Evolutionary conservation across 2,797 vertebrate genomes (phyloP), one percentile per base, ranked within the genome.

Genomic region (Halcyon smyrnensis): DNA sequence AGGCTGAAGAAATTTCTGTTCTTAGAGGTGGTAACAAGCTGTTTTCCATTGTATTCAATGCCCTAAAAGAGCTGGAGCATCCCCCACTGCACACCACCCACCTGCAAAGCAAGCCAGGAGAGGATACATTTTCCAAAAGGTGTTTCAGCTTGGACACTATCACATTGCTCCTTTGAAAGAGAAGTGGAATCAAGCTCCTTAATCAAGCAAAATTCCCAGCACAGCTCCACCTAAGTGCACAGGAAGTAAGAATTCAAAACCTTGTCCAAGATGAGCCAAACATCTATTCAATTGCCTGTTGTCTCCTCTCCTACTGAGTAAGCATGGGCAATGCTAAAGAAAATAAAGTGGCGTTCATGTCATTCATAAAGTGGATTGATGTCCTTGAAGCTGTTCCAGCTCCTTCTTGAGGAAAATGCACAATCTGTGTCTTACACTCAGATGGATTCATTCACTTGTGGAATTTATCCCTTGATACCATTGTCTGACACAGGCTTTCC

Each of bases 391-490:
- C 63, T 84, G 56, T 80, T 94, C 85, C 85, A 54, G 48, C 46
- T 95, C 53, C 50, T 93, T 76, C 87, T 90, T 93, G 89, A 87
- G 75, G 86, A 87, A 96, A 95, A 97, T 83, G 84, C 90, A 93
- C 57, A 85, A 89, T 62, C 64, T 91, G 83, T 90, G 91, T 95
- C 94, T 95, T 87, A 80, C 86, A 83, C 81, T 95, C 91, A 95
- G 94, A 96, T 97, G 95, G 94, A 97, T 95, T 97, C 96, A 95
- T 90, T 97, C 94, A 95, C 96, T 95, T 96, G 90, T 94, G 97
- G 96, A 97, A 97, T 97, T 94, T 97, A 97, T 97, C 92, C 95
- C 96, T 96, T 95, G 96, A 95, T 93, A 90, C 95, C 88, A 30
- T 91, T 92, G 95, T 96, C 93, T 97, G 93, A 97, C 92, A 90